Percentiles rank a stretch among this genome's conserved stretches.
Conservation (phyloP, 2,888 invertebrate species). For the Rhopalosiphum nymphaeae region DNA sequence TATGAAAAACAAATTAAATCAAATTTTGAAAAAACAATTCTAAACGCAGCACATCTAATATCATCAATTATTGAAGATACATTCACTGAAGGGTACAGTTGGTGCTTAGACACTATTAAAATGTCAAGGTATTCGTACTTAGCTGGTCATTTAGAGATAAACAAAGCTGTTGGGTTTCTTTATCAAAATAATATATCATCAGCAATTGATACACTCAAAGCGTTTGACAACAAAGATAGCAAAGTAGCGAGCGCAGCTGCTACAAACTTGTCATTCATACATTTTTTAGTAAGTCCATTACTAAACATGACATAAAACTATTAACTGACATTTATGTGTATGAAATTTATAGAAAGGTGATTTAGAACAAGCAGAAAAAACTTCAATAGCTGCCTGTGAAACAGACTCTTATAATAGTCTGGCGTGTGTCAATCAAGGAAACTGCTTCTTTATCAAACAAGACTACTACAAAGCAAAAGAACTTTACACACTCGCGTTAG, state of each 20-base stretch:
- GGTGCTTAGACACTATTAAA: constrained; percentile 96
- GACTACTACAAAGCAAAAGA: constrained; percentile 80
- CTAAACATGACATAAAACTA: neutral
- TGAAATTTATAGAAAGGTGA: constrained; percentile 79
- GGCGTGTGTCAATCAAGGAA: constrained; percentile 88
- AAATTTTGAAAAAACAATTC: constrained; percentile 85
- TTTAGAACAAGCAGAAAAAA: constrained; percentile 81
- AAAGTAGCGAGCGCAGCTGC: constrained; percentile 88
- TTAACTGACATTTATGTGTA: neutral
- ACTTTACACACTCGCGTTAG: constrained; percentile 81
- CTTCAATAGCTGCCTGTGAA: constrained; percentile 80
- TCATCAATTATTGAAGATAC: constrained; percentile 84
- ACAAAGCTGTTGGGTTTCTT: constrained; percentile 88
- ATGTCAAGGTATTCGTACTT: constrained; percentile 86
- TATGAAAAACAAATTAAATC: constrained; percentile 80
- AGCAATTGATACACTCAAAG: constrained; percentile 86
- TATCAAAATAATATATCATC: constrained; percentile 81
- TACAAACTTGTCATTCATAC: constrained; percentile 88
- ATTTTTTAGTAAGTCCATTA: constrained; percentile 76
- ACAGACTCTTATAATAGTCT: constrained; percentile 84
- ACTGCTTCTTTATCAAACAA: constrained; percentile 80
- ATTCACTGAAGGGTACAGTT: constrained; percentile 74
- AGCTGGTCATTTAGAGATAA: constrained; percentile 90
- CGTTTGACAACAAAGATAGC: constrained; percentile 87
- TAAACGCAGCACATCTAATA: constrained; percentile 90